Percentiles rank a stretch among this genome's conserved stretches.
phyloP scores from a whole-genome alignment of 2,888 invertebrate species.

The Chironomus tentans region DNA sequence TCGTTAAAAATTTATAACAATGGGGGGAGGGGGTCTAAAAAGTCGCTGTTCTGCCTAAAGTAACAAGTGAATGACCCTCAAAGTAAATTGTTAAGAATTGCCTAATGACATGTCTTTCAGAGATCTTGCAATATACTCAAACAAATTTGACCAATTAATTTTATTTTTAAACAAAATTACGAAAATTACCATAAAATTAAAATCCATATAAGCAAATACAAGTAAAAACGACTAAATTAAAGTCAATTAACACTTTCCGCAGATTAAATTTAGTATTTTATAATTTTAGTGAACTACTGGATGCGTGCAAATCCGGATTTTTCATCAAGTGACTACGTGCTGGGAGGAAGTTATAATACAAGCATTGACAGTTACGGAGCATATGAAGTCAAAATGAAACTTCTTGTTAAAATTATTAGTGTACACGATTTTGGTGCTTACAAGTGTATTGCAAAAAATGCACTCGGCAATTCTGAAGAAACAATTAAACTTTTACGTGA shows the following conservation, averaged over 20 bases:
- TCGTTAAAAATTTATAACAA: too few relatives aligned
- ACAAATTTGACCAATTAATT: too few relatives aligned
- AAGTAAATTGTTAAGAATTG: too few relatives aligned
- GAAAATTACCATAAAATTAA: too few relatives aligned
- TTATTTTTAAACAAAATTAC: too few relatives aligned
- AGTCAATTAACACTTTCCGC: not conserved
- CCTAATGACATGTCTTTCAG: too few relatives aligned
- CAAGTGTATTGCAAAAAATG: conserved; percentile 73
- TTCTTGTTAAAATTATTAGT: conserved; percentile 57
- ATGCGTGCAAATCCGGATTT: conserved; percentile 33
- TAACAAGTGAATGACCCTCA: too few relatives aligned
- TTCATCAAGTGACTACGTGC: conserved; percentile 31
- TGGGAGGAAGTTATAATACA: conserved; percentile 39
- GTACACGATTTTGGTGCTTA: conserved; percentile 64
- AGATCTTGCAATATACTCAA: too few relatives aligned
- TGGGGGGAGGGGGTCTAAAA: too few relatives aligned
- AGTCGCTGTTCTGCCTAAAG: too few relatives aligned
- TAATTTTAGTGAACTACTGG: conserved; percentile 36
- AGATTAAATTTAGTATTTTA: not conserved
- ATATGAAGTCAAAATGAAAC: conserved; percentile 65
- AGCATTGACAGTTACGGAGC: conserved; percentile 58
- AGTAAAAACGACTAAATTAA: too few relatives aligned
- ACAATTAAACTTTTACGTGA: conserved; percentile 33
- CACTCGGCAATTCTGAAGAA: conserved; percentile 53
- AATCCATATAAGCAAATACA: too few relatives aligned